Conservation (phyloP, 2,797 vertebrate species). For the Peromyscus nudipes region DNA sequence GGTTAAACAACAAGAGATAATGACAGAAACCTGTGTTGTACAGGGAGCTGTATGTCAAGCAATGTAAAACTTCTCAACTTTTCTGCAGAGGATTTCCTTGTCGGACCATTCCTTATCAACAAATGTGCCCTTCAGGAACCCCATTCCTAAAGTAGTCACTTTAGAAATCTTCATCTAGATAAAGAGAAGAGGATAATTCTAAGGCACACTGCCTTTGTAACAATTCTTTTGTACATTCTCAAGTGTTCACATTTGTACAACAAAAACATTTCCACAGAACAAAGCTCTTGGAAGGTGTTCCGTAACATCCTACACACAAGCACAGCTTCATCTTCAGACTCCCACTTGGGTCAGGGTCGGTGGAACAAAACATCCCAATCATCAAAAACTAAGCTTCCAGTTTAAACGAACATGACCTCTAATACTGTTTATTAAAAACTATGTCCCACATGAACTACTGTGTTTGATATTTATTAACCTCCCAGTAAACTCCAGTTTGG, state of each 20-base stretch:
- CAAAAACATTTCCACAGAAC: conserved; percentile 40
- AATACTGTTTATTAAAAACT: conserved; percentile 15
- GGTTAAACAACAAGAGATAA: conserved; percentile 15
- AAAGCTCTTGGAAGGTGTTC: conserved; percentile 36
- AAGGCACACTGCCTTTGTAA: conserved; percentile 48
- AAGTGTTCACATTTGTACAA: conserved; percentile 27
- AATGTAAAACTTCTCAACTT: conserved; percentile 57
- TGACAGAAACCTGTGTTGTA: background rate
- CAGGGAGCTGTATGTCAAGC: background rate
- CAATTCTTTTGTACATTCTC: conserved; percentile 26
- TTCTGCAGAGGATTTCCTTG: conserved; percentile 72
- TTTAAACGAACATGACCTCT: conserved; percentile 32
- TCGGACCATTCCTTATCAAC: conserved; percentile 79
- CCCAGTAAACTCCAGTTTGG: conserved; percentile 32
- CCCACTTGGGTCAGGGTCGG: conserved; percentile 26
- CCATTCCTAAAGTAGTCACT: conserved; percentile 70
- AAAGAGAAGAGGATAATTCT: conserved; percentile 67
- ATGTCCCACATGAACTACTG: background rate
- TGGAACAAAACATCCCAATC: conserved; percentile 58
- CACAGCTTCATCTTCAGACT: conserved; percentile 67
- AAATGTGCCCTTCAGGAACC: conserved; percentile 76
- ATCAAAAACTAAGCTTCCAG: conserved; percentile 60
- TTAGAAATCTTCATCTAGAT: conserved; percentile 84
- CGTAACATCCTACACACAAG: conserved; percentile 59
- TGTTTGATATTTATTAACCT: conserved; percentile 42